Evolutionary conservation across 1,140 invertebrate genomes (phyloP), one percentile per base, ranked within the genome.

Genomic region (Adoxophyes honmai): DNA sequence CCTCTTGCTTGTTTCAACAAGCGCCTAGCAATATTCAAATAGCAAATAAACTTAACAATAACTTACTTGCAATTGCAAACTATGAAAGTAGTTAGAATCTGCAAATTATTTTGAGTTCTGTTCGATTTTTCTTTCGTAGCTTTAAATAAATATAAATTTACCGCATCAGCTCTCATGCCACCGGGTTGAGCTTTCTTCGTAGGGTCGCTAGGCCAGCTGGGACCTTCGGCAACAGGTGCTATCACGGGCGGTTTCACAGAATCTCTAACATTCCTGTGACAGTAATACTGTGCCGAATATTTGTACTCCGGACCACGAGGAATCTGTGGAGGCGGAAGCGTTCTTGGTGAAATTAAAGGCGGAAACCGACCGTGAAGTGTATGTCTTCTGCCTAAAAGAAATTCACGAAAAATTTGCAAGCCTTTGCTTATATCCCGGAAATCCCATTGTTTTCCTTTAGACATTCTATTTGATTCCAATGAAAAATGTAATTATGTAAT

Each of bases 181-280:
- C 61, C 60, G 8, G 36, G 9, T 34, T 58, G 15, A n/a, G 55
- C 33, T 39, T 68, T 63, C 52, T 66, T 64, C 2, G 56, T 59
- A 28, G 61, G 48, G 57, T 69, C 68, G 37, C 48, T 55, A 1
- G 44, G 55, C 16, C 65, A 10, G 9, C 75, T 59, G 0, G 67
- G 67, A 1, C 75, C 78, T 65, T 73, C 68, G 1, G 75, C 84
- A 5, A 85, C 53, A 1, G 81, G 84, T 1, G 75, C 80, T 10
- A 85, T 66, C 5, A 85, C 67, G 1, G 81, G 84, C 4, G 81
- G 80, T 6, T 70, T 64, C 5, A 87, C 77, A 2, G 81, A 82
- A 59, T 78, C 60, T 34, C 68, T 64, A 1, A 60, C 72, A 61
- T 72, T 61, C 52, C 84, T 61, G 16, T 69, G 34, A 37, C 39